Evolutionary conservation across 1,140 invertebrate species (phyloP).

Genomic region (Oncopodura yosiiana): DNA sequence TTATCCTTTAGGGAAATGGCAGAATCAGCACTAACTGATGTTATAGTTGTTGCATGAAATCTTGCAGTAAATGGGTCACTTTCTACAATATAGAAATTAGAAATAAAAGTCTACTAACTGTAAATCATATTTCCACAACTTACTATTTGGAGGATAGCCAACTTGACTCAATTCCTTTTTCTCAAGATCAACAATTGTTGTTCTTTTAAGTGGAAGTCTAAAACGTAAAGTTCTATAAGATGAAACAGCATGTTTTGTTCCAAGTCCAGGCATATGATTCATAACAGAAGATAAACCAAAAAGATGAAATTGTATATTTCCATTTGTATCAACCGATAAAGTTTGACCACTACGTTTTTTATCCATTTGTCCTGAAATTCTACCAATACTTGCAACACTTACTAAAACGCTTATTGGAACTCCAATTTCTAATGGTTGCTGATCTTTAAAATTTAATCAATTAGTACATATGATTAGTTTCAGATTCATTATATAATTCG

Average conservation of each 20-base stretch:
- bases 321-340: too few species aligned
- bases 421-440: conserved; percentile 33
- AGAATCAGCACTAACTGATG: conserved; percentile 13
- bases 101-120: not conserved
- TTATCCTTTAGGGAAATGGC: conserved; percentile 5
- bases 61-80: conserved; percentile 6
- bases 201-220: not conserved
- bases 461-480: too few species aligned
- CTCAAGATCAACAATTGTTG: conserved; percentile 12
- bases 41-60: conserved; percentile 22
- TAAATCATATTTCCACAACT: not conserved
- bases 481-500: too few species aligned
- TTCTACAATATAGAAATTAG: conserved; percentile 2
- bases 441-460: too few species aligned
- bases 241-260: conserved; percentile 6
- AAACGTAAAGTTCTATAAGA: conserved; percentile 11
- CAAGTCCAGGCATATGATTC: conserved; percentile 28
- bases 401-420: conserved; percentile 20
- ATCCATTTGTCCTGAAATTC: not conserved
- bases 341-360: too few species aligned
- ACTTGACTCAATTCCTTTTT: conserved; percentile 1
- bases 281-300: conserved; percentile 18
- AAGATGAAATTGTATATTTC: conserved; percentile 10
- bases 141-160: conserved; percentile 1
- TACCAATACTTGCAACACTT: not conserved